Conservation (phyloP, 2,113 vertebrate species). For the Chloropsis cyanopogon region DNA sequence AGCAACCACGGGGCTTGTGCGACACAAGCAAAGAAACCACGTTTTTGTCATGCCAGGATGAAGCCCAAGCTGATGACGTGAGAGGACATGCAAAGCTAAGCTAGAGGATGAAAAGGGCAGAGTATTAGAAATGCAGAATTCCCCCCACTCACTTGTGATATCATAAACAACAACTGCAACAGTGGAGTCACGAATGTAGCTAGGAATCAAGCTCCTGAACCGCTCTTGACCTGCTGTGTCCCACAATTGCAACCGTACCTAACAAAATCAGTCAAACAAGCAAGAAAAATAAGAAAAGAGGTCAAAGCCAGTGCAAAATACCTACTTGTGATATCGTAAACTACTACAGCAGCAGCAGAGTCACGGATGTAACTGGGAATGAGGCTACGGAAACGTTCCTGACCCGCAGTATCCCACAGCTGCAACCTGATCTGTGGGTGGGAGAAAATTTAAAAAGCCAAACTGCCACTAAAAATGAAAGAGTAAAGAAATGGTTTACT, state of each 20-base stretch:
- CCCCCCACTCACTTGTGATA: conserved; percentile 93
- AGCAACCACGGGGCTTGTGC: not conserved
- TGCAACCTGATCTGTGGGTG: conserved; percentile 95
- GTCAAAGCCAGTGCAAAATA: conserved; percentile 75
- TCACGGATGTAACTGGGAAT: conserved; percentile 99
- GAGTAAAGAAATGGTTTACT: conserved; percentile 32
- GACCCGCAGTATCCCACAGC: conserved; percentile 98
- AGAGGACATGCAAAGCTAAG: conserved; percentile 75
- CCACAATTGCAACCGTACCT: conserved; percentile 93
- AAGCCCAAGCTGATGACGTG: conserved; percentile 70
- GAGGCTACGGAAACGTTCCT: conserved; percentile 98
- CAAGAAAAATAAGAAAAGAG: conserved; percentile 74
- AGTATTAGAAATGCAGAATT: conserved; percentile 77
- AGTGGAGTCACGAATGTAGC: conserved; percentile 94
- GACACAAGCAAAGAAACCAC: not conserved
- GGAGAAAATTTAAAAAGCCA: conserved; percentile 75
- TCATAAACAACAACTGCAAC: conserved; percentile 93
- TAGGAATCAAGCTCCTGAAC: conserved; percentile 93
- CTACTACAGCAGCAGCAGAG: conserved; percentile 96
- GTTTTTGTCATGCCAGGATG: conserved; percentile 65
- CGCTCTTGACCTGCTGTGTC: conserved; percentile 92
- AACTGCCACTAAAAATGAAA: conserved; percentile 68
- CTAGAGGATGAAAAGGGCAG: conserved; percentile 61
- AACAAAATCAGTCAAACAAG: conserved; percentile 81
- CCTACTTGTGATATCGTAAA: conserved; percentile 99